phyloP scores from a whole-genome alignment of 2,113 vertebrate genomes.

The Sula dactylatra region DNA sequence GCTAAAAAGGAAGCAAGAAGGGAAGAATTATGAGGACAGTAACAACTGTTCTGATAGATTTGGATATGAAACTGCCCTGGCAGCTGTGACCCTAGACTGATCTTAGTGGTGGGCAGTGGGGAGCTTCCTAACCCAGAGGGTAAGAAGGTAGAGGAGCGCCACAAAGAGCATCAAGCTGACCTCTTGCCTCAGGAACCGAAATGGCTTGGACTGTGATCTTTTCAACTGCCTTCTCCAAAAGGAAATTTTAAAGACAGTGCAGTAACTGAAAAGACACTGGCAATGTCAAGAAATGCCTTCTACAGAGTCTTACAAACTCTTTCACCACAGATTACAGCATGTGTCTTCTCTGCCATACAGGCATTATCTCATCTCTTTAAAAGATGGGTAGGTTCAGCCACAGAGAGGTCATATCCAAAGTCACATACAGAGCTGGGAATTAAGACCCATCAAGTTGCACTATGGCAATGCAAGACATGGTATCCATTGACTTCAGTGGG shows the following conservation, averaged over 20 bases:
- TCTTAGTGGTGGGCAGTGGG: not conserved
- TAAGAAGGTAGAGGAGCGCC: not conserved
- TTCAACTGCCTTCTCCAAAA: slow-evolving; percentile 9
- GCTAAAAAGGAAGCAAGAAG: slow-evolving; percentile 7
- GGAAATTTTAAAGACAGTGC: slow-evolving; percentile 19
- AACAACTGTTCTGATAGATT: slow-evolving; percentile 14
- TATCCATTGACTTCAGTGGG: not conserved
- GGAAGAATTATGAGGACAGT: not conserved
- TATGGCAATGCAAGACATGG: not conserved
- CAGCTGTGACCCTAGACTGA: slow-evolving; percentile 36
- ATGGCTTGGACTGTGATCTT: slow-evolving; percentile 36
- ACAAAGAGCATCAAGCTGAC: slow-evolving; percentile 18
- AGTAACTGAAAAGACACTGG: slow-evolving; percentile 12
- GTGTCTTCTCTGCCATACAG: not conserved
- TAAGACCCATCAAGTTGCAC: not conserved
- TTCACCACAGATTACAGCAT: not conserved
- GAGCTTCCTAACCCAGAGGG: slow-evolving; percentile 12
- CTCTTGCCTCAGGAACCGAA: slow-evolving; percentile 29
- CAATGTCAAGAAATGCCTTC: slow-evolving; percentile 34
- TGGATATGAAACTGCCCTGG: slow-evolving; percentile 22
- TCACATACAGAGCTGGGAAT: not conserved
- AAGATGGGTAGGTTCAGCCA: not conserved
- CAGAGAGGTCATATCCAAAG: slow-evolving; percentile 2
- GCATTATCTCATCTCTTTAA: slow-evolving; percentile 44
- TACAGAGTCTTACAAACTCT: not conserved